These are phyloP conservation scores for Salpingus planirostris DNA, from an alignment of 2,888 invertebrate genomes.

Conservation along the genomic window DNA sequence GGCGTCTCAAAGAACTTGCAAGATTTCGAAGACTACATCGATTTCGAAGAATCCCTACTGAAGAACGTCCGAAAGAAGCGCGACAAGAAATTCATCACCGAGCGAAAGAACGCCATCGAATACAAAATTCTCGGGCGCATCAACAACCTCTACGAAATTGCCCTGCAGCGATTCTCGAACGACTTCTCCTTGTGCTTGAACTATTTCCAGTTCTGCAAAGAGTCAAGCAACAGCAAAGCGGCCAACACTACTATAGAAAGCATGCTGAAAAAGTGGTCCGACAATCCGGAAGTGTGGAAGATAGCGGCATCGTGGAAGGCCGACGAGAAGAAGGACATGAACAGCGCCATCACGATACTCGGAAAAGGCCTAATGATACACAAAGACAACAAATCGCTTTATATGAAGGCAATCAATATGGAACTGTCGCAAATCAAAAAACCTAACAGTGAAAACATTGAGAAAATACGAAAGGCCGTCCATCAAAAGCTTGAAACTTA, in stretches of 20 bases:
- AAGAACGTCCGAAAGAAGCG: conserved; percentile 56
- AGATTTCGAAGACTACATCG: conserved; percentile 61
- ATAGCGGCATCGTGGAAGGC: conserved; percentile 72
- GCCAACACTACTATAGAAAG: conserved; percentile 52
- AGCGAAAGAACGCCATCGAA: conserved; percentile 59
- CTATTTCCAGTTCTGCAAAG: conserved; percentile 70
- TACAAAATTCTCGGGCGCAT: conserved; percentile 61
- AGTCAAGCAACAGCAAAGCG: conserved; percentile 49
- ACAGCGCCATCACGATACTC: conserved; percentile 61
- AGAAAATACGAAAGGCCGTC: conserved; percentile 35
- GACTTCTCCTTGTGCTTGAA: conserved; percentile 68
- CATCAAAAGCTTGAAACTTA: conserved; percentile 44
- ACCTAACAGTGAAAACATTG: conserved; percentile 35
- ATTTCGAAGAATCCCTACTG: conserved; percentile 61
- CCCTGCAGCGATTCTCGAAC: conserved; percentile 58
- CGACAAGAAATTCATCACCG: conserved; percentile 47
- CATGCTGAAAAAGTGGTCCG: conserved; percentile 61
- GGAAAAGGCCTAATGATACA: conserved; percentile 70
- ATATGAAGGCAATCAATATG: conserved; percentile 58
- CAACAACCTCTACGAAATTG: conserved; percentile 63
- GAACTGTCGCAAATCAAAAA: conserved; percentile 45
- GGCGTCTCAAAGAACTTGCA: conserved; percentile 58
- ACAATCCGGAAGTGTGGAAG: conserved; percentile 68
- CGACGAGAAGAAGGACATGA: conserved; percentile 56
- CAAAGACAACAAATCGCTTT: conserved; percentile 57